Percentiles rank a stretch among this genome's conserved stretches.
phyloP scores from a whole-genome alignment of 2,113 vertebrate species.

The Aptenodytes patagonicus region DNA sequence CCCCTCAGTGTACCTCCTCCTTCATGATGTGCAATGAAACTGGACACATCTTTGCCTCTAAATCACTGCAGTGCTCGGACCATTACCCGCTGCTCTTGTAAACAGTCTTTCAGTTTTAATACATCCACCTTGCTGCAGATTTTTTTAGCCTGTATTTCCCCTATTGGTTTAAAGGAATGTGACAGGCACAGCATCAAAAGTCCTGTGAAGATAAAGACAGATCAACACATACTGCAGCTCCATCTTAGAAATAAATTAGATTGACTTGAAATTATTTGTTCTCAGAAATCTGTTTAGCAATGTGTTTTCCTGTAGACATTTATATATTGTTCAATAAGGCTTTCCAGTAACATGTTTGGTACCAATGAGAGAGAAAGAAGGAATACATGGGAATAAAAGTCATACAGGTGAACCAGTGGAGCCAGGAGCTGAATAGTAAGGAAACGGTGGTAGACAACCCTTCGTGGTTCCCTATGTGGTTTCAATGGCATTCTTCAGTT shows the following conservation, averaged over 20 bases:
- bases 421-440: neutral
- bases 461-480: rapidly evolving
- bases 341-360: neutral
- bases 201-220: neutral
- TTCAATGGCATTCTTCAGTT: neutral
- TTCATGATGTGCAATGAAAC: neutral
- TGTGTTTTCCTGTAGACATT: neutral
- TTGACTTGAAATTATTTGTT: neutral
- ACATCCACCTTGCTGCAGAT: no score
- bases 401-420: neutral
- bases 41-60: neutral
- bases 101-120: neutral
- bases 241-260: neutral
- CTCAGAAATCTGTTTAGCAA: neutral
- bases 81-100: neutral
- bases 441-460: neutral
- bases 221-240: neutral
- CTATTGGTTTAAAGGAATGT: neutral
- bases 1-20: neutral
- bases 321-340: neutral
- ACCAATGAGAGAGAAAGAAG: neutral
- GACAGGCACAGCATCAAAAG: neutral
- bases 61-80: neutral
- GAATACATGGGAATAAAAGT: neutral
- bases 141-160: neutral